Evolutionary conservation across 2,888 invertebrate genomes (phyloP).

Genomic region (Heliconius sara): DNA sequence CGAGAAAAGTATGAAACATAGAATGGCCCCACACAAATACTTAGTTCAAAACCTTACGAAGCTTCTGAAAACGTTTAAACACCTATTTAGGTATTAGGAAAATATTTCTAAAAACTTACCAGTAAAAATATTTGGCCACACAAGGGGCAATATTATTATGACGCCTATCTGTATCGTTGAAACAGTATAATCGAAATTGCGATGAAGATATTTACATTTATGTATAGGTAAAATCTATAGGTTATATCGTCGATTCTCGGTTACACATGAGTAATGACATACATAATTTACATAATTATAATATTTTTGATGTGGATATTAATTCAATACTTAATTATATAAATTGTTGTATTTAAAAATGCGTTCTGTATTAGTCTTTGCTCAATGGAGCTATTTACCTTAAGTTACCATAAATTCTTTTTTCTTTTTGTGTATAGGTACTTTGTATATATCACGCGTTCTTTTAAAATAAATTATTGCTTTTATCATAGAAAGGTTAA

Average conservation of each 20-base stretch:
- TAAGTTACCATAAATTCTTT: neutral
- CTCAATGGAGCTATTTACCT: neutral
- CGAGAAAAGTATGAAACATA: constrained; percentile 41
- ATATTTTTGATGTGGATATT: neutral
- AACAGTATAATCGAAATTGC: neutral
- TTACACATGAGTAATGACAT: neutral
- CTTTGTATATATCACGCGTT: neutral
- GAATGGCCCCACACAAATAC: constrained; percentile 49
- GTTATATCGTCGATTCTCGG: neutral
- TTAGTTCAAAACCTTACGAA: constrained; percentile 35
- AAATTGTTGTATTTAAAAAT: neutral
- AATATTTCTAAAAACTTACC: constrained; percentile 51
- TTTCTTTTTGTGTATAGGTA: neutral
- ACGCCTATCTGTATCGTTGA: neutral
- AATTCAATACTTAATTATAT: neutral
- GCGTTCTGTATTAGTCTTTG: neutral
- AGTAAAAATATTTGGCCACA: constrained; percentile 54
- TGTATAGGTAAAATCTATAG: neutral
- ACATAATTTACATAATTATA: neutral
- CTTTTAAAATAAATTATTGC: neutral
- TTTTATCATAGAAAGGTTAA: neutral
- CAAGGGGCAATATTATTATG: constrained; percentile 48
- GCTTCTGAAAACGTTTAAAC: constrained; percentile 42
- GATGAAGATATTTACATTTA: constrained; percentile 12
- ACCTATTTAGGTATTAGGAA: constrained; percentile 40